A percentile compares a stretch with the other conserved stretches of the same genome.
phyloP scores from a whole-genome alignment of 1,140 invertebrate species.

The Bombus waltoni region DNA sequence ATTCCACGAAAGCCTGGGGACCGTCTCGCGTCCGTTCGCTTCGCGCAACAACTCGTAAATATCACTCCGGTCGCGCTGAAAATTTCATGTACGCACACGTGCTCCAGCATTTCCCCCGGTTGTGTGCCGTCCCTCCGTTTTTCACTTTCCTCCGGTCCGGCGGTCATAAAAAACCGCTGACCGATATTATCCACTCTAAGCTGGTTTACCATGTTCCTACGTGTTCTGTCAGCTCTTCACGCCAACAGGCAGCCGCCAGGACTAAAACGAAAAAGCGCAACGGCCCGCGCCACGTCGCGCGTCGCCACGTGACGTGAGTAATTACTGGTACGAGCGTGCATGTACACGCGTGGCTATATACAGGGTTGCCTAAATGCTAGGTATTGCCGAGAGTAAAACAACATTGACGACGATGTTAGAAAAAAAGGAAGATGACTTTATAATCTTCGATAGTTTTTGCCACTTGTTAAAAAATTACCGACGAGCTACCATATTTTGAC shows the following conservation, averaged over 20 bases:
- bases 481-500: too few relatives aligned
- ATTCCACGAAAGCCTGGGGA: not conserved
- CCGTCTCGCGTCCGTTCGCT: not conserved
- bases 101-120: conserved; percentile 14
- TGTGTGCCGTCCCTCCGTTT: conserved; percentile 9
- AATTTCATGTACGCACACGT: conserved; percentile 28
- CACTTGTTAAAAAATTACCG: not conserved
- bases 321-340: conserved; percentile 44
- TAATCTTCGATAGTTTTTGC: too few relatives aligned
- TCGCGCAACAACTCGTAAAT: conserved; percentile 13
- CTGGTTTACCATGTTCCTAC: conserved; percentile 43
- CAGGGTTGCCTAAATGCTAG: not conserved
- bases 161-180: conserved; percentile 57
- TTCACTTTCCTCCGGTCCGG: conserved; percentile 22
- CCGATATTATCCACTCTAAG: conserved; percentile 61
- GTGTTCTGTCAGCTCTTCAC: conserved; percentile 51
- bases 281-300: not conserved
- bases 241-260: conserved; percentile 35
- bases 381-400: not conserved
- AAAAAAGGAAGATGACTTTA: not conserved
- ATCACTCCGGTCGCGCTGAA: conserved; percentile 7
- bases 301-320: conserved; percentile 56
- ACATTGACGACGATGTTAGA: not conserved
- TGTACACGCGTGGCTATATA: not conserved
- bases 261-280: conserved; percentile 25